Conservation (phyloP, 1,140 invertebrate species). For the Leptoteleia sp. region DNA sequence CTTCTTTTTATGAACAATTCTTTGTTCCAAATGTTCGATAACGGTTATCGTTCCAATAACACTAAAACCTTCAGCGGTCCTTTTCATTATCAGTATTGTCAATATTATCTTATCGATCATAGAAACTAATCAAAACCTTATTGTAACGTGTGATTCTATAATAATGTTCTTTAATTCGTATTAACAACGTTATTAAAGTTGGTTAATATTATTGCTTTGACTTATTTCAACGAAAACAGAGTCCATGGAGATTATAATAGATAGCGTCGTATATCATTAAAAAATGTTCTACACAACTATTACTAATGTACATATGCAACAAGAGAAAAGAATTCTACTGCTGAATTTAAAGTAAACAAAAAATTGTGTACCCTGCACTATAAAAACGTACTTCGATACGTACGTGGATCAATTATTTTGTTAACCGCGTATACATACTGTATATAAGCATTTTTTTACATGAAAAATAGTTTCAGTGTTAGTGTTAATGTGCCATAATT, state of each 20-base stretch:
- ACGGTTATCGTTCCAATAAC: slow-evolving; percentile 9
- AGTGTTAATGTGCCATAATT: slow-evolving; percentile 61
- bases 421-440: slow-evolving; percentile 48
- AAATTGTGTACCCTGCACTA: slow-evolving; percentile 12
- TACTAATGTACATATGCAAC: slow-evolving; percentile 34
- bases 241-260: slow-evolving; percentile 9
- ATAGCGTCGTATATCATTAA: slow-evolving; percentile 6
- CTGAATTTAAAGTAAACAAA: slow-evolving; percentile 5
- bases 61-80: slow-evolving; percentile 13
- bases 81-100: too few species aligned
- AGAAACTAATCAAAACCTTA: too few species aligned
- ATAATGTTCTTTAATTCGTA: too few species aligned
- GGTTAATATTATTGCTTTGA: too few species aligned
- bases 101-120: slow-evolving; percentile 17
- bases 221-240: slow-evolving; percentile 2
- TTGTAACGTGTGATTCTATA: too few species aligned
- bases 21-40: slow-evolving; percentile 49
- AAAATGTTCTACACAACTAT: slow-evolving; percentile 18
- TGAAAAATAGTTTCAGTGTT: slow-evolving; percentile 44
- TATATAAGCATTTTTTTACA: slow-evolving; percentile 58
- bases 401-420: slow-evolving; percentile 48
- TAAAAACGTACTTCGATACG: slow-evolving; percentile 17
- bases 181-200: too few species aligned
- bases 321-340: background rate
- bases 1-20: slow-evolving; percentile 35